phyloP scores from a whole-genome alignment of 2,888 invertebrate species.

The Pheosia tremula region DNA sequence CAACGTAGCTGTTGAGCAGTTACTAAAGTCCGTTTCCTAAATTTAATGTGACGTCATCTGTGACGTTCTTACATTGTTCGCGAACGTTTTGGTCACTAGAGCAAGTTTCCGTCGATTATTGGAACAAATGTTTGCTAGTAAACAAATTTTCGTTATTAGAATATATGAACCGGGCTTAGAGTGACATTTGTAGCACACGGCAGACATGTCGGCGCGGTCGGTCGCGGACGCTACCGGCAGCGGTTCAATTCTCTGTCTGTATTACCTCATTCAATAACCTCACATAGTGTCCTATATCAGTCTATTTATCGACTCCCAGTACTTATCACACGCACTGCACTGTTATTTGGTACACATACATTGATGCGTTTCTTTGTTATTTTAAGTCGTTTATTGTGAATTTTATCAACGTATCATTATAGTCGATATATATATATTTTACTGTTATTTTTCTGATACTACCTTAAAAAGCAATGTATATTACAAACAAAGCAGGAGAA shows the following conservation, averaged over 20 bases:
- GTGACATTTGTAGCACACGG: constrained; percentile 12
- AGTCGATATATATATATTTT: constrained; percentile 72
- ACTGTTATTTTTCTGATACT: constrained; percentile 82
- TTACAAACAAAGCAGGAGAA: constrained; percentile 83
- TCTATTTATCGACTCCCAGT: constrained; percentile 68
- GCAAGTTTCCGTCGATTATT: background rate
- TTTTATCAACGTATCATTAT: constrained; percentile 76
- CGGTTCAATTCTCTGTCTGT: constrained; percentile 60
- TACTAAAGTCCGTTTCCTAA: background rate
- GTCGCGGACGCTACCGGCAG: constrained; percentile 39
- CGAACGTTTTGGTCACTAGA: background rate
- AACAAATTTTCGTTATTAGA: background rate
- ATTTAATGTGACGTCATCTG: too few species aligned
- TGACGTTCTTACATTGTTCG: background rate
- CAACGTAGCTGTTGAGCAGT: background rate
- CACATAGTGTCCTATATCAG: constrained; percentile 63
- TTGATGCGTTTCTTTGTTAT: constrained; percentile 69
- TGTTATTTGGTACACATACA: constrained; percentile 79
- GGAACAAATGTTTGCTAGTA: background rate
- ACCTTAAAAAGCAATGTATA: constrained; percentile 81
- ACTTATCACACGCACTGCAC: constrained; percentile 78
- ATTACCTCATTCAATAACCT: constrained; percentile 80
- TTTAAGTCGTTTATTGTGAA: constrained; percentile 73
- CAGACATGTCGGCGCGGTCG: constrained; percentile 20
- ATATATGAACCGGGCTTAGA: background rate